These are phyloP conservation scores for Leptoteleia sp. DNA, from an alignment of 1,140 invertebrate genomes.

Conservation along the genomic window DNA sequence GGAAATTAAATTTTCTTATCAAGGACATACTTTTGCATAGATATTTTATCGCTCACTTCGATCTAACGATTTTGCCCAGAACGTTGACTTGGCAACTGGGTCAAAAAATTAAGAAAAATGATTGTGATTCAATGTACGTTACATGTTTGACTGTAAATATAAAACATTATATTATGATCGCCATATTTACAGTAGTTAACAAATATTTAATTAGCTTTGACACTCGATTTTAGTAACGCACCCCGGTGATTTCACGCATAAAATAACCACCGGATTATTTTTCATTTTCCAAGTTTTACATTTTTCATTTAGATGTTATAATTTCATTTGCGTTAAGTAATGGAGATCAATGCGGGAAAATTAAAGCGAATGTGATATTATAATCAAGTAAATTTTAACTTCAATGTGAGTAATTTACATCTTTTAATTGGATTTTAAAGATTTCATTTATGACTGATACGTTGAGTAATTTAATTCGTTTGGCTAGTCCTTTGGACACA, in stretches of 20 bases:
- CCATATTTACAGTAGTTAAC: neutral
- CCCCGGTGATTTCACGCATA: constrained; percentile 14
- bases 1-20: constrained; percentile 7
- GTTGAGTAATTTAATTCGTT: constrained; percentile 21
- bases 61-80: constrained; percentile 17
- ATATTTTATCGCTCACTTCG: constrained; percentile 9
- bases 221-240: too few species aligned
- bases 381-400: constrained; percentile 34
- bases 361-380: too few species aligned
- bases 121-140: constrained; percentile 7
- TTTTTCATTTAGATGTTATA: too few species aligned
- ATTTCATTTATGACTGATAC: constrained; percentile 31
- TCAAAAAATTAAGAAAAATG: constrained; percentile 13
- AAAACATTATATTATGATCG: neutral
- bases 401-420: constrained; percentile 40
- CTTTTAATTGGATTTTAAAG: constrained; percentile 43
- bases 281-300: too few species aligned
- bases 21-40: neutral
- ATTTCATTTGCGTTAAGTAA: too few species aligned
- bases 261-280: neutral
- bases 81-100: neutral
- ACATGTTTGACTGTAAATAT: neutral
- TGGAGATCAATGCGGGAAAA: too few species aligned
- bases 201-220: constrained; percentile 1
- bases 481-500: constrained; percentile 13